phyloP scores from a whole-genome alignment of 1,140 invertebrate genomes.

The Drosophila santomea region DNA sequence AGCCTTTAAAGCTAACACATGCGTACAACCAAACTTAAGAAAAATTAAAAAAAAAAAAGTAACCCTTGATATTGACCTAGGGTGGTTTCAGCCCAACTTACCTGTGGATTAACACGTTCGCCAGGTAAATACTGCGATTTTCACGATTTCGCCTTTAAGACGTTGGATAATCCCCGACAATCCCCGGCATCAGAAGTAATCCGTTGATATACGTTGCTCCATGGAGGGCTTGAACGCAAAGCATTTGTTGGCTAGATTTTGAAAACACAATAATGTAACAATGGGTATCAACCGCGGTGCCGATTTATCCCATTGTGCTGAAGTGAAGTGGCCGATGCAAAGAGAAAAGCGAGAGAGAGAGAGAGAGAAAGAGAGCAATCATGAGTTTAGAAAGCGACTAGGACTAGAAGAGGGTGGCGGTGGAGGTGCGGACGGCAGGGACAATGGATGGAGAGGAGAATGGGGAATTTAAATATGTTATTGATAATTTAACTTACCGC shows the following conservation, averaged over 20 bases:
- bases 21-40: too few species aligned
- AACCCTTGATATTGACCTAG: not conserved
- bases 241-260: not conserved
- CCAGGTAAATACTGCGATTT: slow-evolving; percentile 15
- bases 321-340: too few species aligned
- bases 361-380: slow-evolving; percentile 7
- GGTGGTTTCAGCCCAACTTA: slow-evolving; percentile 6
- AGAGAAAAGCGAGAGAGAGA: slow-evolving; percentile 1
- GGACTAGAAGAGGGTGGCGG: too few species aligned
- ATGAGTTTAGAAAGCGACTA: not conserved
- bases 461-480: slow-evolving; percentile 43
- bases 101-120: slow-evolving; percentile 6
- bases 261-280: not conserved
- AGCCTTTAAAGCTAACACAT: too few species aligned
- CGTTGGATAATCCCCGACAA: slow-evolving; percentile 30
- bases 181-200: slow-evolving; percentile 6
- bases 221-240: not conserved
- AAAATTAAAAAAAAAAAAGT: not conserved
- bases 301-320: too few species aligned
- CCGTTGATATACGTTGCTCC: slow-evolving; percentile 5
- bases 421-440: not conserved
- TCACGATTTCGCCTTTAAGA: slow-evolving; percentile 10
- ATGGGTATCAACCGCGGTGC: too few species aligned
- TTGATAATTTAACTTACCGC: slow-evolving; percentile 52
- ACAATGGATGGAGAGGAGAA: not conserved